Evolutionary conservation across 2,113 vertebrate species (phyloP), one percentile per base, ranked within the genome.

Genomic region (Siniperca knerii): DNA sequence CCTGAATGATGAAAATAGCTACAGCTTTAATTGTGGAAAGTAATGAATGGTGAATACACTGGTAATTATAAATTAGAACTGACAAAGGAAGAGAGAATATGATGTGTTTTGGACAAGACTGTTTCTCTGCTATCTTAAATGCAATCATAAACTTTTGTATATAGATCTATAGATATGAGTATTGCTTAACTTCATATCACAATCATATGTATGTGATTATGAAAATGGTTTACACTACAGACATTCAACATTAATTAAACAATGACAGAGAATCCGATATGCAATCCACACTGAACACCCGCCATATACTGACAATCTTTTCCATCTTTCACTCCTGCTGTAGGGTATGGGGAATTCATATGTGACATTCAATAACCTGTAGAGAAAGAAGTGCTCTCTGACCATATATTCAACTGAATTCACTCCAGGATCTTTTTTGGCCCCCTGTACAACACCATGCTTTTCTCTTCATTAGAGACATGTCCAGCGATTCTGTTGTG

Each of bases 141-240:
- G 44, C 29, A 88, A 85, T 77, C 25, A 62, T 65, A 78, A 64
- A 44, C 35, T 79, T 64, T 23, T 37, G n/a, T 58, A 74, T 85
- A 75, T 58, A 73, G 62, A 82, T 48, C 15, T 79, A 35, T 88
- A 87, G 81, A 78, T 89, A 77, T 89, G 84, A 87, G 87, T 90
- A 92, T 92, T 89, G 87, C 84, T 92, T 84, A 69, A 88, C 74
- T 91, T 91, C 66, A 92, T 29, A 29, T 29, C 29, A 88, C 86
- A 89, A 90, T 92, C 83, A 88, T 89, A 83, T 89, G 68, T 77
- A 87, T 67, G 79, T 58, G 66, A 78, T 68, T 80, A 84, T 86
- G 84, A 82, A 72, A 75, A 62, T 2, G 8, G 58, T 42, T 86
- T 46, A 70, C 33, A 72, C 58, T 57, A 85, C 61, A 91, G 68